A percentile compares a stretch with the other conserved stretches of the same genome.
phyloP scores from a whole-genome alignment of 2,113 vertebrate species.

The Otus sunia region DNA sequence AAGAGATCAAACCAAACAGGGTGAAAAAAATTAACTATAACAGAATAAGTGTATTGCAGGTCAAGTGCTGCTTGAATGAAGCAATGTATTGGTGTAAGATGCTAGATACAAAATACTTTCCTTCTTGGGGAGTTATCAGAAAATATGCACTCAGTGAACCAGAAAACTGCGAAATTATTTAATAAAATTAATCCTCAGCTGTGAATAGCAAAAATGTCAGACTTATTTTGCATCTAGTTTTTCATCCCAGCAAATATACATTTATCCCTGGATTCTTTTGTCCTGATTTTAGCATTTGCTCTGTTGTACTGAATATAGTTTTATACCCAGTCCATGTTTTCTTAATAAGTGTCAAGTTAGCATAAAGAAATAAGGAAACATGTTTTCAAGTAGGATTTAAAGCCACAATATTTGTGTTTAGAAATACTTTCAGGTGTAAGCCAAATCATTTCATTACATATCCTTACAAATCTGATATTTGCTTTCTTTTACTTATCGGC shows the following conservation, averaged over 20 bases:
- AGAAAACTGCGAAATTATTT: constrained; percentile 38
- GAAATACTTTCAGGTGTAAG: background rate
- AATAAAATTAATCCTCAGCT: constrained; percentile 48
- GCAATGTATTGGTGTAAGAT: background rate
- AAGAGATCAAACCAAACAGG: constrained; percentile 47
- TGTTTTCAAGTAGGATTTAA: constrained; percentile 4
- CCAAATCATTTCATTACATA: background rate
- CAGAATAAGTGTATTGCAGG: constrained; percentile 22
- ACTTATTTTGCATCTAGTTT: constrained; percentile 45
- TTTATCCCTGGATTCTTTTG: constrained; percentile 30
- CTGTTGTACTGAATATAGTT: background rate
- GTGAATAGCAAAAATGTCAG: constrained; percentile 56
- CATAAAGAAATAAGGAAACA: constrained; percentile 2
- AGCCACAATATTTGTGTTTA: background rate
- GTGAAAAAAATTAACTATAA: constrained; percentile 19
- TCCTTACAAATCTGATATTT: background rate
- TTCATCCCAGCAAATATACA: constrained; percentile 36
- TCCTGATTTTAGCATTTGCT: constrained; percentile 18
- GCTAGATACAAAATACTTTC: background rate
- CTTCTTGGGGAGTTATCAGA: constrained; percentile 25
- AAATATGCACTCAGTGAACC: constrained; percentile 17
- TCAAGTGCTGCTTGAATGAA: constrained; percentile 14
- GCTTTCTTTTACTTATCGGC: background rate
- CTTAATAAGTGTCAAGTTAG: constrained; percentile 12
- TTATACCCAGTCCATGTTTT: background rate